Evolutionary conservation across 1,140 invertebrate species (phyloP), one percentile per base, ranked within the genome.

Genomic region (Laupala kohalensis): DNA sequence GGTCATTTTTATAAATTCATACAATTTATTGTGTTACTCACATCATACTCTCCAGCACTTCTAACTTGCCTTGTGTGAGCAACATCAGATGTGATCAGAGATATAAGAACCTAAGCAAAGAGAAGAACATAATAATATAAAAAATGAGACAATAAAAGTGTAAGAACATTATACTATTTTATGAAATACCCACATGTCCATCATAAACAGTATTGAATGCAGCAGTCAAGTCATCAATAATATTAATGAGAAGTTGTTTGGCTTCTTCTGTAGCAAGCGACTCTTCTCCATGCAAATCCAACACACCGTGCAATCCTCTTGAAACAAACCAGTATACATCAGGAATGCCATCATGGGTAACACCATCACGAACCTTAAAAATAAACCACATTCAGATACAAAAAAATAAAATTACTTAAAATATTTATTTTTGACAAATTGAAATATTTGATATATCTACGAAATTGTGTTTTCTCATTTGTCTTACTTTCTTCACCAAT

Each of bases 241-340:
- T 85, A 67, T 87, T 81, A 77, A 83, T 85, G 5, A 91, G 78
- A 23, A 92, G 75, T 71, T 84, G 81, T 73, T 87, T 85, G 66
- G 90, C 90, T 82, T 92, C 90, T 74, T 85, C 84, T 6, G 85
- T 80, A 76, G 86, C 82, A 23, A 85, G 77, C 1, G 90, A 90
- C 75, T 88, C 86, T 69, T 85, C 84, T 6, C 89, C 89, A 80
- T 92, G 86, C 63, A 83, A 80, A 76, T 90, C 87, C 69, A 84
- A 81, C 6, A 91, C 74, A n/a, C 85, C 79, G 75, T 86, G 85
- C 6, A 91, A 79, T 23, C 85, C 84, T 26, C 82, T 81, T 30
- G 90, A 80, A 73, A 86, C 84, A 69, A 90, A 80, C 85, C 88
- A 89, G 77, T 86, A 89, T 74, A 89, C 84, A 79, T 90, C 87